A percentile compares a stretch with the other conserved stretches of the same genome.
These are phyloP conservation scores for Lanius ludovicianus DNA, from an alignment of 2,113 vertebrate genomes.

Conservation along the genomic window DNA sequence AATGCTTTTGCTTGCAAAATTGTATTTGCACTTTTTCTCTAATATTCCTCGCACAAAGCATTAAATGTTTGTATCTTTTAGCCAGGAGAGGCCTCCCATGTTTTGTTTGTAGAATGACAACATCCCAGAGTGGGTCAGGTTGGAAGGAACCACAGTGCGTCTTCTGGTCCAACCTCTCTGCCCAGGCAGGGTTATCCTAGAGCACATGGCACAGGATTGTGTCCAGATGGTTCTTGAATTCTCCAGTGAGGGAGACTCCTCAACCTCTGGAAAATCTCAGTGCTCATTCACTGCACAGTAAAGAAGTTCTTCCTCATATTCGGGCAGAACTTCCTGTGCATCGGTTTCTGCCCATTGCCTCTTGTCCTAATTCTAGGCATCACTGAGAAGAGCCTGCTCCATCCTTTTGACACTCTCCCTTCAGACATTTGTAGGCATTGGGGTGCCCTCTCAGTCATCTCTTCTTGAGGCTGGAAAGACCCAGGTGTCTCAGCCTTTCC, in stretches of 20 bases:
- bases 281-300: background rate
- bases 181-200: background rate
- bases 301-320: background rate
- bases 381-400: background rate
- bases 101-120: background rate
- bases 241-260: background rate
- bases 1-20: background rate
- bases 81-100: background rate
- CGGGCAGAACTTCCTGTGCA: fast-evolving
- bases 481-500: background rate
- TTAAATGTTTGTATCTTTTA: background rate
- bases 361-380: background rate
- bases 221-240: background rate
- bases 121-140: background rate
- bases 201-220: background rate
- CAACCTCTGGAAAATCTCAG: no score
- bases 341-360: background rate
- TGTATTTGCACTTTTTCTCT: background rate
- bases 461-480: background rate
- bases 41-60: background rate
- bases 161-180: background rate
- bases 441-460: background rate
- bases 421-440: background rate
- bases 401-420: background rate
- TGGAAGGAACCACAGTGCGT: background rate